Percentiles rank a stretch among this genome's conserved stretches.
These are phyloP conservation scores for Ahaetulla prasina DNA, from an alignment of 2,113 vertebrate genomes.

Conservation along the genomic window DNA sequence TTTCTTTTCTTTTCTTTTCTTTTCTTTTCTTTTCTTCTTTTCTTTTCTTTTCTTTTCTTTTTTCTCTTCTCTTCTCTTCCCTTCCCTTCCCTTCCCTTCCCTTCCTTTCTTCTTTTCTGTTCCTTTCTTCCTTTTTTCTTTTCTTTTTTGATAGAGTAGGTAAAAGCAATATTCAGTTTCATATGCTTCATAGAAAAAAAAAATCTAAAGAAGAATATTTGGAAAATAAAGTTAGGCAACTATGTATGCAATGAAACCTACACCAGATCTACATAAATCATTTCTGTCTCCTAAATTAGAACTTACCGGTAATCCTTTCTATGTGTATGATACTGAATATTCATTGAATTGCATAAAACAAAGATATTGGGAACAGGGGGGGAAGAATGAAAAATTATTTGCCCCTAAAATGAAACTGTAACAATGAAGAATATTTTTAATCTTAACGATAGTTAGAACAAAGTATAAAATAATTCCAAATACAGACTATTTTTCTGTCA, in stretches of 20 bases:
- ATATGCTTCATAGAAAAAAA: background rate
- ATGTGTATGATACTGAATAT: background rate
- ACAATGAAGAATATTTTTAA: background rate
- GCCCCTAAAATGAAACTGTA: background rate
- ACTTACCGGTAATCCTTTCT: background rate
- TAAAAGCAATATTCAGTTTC: background rate
- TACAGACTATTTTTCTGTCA: background rate
- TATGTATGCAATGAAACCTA: background rate
- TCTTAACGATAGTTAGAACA: background rate
- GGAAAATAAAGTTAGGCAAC: background rate
- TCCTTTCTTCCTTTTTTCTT: background rate
- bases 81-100: too few species aligned
- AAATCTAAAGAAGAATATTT: background rate
- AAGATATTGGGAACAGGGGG: background rate
- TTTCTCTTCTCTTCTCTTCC: too few species aligned
- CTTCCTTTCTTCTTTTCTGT: too few species aligned
- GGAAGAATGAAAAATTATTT: background rate
- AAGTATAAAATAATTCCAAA: background rate
- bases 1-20: too few species aligned
- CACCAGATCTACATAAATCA: background rate
- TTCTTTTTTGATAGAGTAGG: background rate
- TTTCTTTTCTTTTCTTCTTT: too few species aligned
- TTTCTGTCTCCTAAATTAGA: background rate
- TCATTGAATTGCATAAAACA: background rate
- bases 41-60: too few species aligned